A percentile compares a stretch with the other conserved stretches of the same genome.
These are phyloP conservation scores for Anabas testudineus DNA, from an alignment of 2,797 vertebrate genomes.

Conservation along the genomic window DNA sequence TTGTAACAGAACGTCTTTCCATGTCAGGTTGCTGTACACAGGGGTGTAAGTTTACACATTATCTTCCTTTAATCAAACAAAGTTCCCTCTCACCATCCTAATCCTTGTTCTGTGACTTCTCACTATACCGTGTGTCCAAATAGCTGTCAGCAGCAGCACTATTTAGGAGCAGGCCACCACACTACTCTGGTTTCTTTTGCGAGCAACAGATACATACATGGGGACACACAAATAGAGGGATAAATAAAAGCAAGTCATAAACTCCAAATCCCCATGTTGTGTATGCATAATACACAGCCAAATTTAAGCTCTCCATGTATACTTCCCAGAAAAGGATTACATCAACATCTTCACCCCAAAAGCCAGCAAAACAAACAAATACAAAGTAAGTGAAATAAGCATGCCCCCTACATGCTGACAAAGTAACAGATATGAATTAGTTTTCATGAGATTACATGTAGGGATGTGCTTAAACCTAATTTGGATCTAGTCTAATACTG, in stretches of 20 bases:
- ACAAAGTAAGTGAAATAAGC: slow-evolving; percentile 2
- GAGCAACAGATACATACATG: slow-evolving; percentile 12
- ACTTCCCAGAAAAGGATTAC: slow-evolving; percentile 1
- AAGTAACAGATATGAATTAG: neutral
- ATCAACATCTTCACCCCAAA: neutral
- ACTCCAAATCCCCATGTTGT: slow-evolving; percentile 5
- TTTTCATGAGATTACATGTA: slow-evolving; percentile 11
- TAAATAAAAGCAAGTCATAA: slow-evolving; percentile 26
- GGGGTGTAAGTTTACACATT: neutral
- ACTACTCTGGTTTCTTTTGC: neutral
- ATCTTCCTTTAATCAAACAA: slow-evolving; percentile 4
- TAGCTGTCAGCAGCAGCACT: slow-evolving; percentile 24
- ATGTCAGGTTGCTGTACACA: neutral
- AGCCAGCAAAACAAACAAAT: no score
- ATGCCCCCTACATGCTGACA: neutral
- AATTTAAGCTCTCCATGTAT: neutral
- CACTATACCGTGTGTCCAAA: slow-evolving; percentile 11
- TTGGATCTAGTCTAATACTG: neutral
- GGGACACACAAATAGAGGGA: neutral
- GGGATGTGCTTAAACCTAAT: neutral
- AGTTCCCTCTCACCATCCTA: slow-evolving; percentile 3
- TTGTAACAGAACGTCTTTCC: neutral
- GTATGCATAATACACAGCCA: neutral
- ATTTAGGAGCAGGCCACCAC: slow-evolving; percentile 23
- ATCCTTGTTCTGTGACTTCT: slow-evolving; percentile 27